These are phyloP conservation scores for Myrmophylax atrothorax DNA, from an alignment of 2,113 vertebrate species.

Conservation along the genomic window DNA sequence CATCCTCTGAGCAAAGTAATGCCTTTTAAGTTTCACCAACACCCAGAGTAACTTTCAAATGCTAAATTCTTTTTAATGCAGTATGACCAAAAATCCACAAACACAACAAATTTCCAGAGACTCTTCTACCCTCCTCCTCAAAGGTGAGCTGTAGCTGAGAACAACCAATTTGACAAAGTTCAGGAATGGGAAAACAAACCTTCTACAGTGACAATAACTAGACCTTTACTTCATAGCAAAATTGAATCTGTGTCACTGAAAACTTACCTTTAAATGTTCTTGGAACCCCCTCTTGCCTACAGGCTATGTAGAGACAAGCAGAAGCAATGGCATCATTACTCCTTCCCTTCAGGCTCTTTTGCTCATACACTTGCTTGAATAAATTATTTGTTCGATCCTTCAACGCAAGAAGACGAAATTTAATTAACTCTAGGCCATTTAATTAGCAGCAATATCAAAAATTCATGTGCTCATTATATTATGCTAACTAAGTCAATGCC, in stretches of 20 bases:
- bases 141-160: neutral
- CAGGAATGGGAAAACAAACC: neutral
- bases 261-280: constrained; percentile 95
- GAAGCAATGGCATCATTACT: constrained; percentile 98
- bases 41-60: neutral
- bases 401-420: constrained; percentile 70
- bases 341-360: constrained; percentile 97
- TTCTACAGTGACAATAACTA: neutral
- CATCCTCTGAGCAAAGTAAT: neutral
- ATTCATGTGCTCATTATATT: constrained; percentile 74
- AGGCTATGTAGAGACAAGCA: constrained; percentile 98
- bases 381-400: constrained; percentile 99
- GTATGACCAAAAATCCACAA: neutral
- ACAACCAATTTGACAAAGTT: neutral
- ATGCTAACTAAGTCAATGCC: constrained; percentile 68
- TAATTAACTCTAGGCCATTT: constrained; percentile 76
- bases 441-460: constrained; percentile 77
- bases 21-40: neutral
- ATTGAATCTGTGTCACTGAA: neutral
- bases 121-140: neutral
- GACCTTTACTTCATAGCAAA: neutral
- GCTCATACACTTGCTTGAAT: constrained; percentile 99
- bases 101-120: neutral
- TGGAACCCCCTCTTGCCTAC: constrained; percentile 96
- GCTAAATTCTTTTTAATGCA: neutral